Base-by-base conservation (phyloP, 2,113 vertebrate species). In the Speoplatyrhinus poulsoni region DNA sequence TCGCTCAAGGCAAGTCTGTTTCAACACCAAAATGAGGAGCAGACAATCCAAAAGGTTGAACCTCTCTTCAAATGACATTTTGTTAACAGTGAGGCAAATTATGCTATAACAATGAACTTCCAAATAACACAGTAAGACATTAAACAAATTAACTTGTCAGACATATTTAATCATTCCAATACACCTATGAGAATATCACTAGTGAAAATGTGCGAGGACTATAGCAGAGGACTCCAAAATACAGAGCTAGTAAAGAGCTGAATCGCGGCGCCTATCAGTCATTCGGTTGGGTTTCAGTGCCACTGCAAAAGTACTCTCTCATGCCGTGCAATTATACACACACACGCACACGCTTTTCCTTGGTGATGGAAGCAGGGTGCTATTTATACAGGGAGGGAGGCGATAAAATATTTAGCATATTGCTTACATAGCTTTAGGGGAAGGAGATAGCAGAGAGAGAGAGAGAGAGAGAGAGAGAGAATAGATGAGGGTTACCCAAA, bases 331-430 rank as follows among this genome's bases (percentile, higher is more conserved):
- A 48, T n/a, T 13, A 41, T 6, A 75, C 67, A 81, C 77, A 74
- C 65, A 62, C 55, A 60, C 73, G 64, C 36, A 67, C 72, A 79
- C 55, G 62, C 60, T 69, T 67, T 62, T 62, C 70, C 46, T 65
- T 73, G 76, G 83, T 73, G 70, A 72, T 79, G 76, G 82, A 76
- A 75, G 82, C 47, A 63, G 77, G 74, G 54, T 77, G 77, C 83
- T 80, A 81, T 83, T 82, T 79, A 66, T 72, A 86, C 79, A 76
- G 67, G 76, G 85, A 79, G 87, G 73, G 71, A 84, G 84, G 83
- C 79, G 71, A 86, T 87, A 73, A 88, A 90, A 90, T 87, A 91
- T 88, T 87, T 90, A 88, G 87, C 79, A 84, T 85, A 88, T 87
- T 89, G 86, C 88, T 87, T 86, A 86, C 87, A 89, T 87, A 65